Evolutionary conservation across 2,113 vertebrate species (phyloP).

Genomic region (Mellivora capensis): DNA sequence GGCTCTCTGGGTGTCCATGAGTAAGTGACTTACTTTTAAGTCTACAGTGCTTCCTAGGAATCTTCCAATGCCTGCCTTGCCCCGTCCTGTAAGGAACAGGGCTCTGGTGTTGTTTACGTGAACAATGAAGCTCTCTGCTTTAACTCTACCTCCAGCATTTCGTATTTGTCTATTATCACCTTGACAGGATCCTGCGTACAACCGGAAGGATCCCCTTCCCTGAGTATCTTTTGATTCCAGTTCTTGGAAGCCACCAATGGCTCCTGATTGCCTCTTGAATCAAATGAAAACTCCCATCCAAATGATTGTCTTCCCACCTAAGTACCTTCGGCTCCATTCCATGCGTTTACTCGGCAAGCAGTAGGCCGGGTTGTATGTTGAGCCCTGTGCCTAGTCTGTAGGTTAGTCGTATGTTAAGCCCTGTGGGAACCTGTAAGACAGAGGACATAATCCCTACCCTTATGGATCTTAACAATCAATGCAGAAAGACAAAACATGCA

Average conservation of each 20-base stretch:
- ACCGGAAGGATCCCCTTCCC: background rate
- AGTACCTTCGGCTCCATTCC: slow-evolving; percentile 40
- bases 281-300: slow-evolving; percentile 50
- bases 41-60: background rate
- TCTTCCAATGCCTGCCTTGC: background rate
- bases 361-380: background rate
- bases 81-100: background rate
- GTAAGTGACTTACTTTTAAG: background rate
- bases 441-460: background rate
- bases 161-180: background rate
- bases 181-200: slow-evolving; percentile 24
- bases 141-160: background rate
- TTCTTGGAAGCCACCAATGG: slow-evolving; percentile 45
- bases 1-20: background rate
- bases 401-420: background rate
- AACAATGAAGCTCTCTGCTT: background rate
- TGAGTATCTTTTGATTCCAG: slow-evolving; percentile 38
- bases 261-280: slow-evolving; percentile 58
- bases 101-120: background rate
- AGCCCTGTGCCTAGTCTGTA: background rate
- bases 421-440: slow-evolving; percentile 17
- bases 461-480: slow-evolving; percentile 23
- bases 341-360: slow-evolving; percentile 5
- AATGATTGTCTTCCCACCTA: slow-evolving; percentile 50
- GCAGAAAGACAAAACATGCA: background rate